Base-by-base conservation (phyloP, 2,113 vertebrate species). In the Hylia prasina region DNA sequence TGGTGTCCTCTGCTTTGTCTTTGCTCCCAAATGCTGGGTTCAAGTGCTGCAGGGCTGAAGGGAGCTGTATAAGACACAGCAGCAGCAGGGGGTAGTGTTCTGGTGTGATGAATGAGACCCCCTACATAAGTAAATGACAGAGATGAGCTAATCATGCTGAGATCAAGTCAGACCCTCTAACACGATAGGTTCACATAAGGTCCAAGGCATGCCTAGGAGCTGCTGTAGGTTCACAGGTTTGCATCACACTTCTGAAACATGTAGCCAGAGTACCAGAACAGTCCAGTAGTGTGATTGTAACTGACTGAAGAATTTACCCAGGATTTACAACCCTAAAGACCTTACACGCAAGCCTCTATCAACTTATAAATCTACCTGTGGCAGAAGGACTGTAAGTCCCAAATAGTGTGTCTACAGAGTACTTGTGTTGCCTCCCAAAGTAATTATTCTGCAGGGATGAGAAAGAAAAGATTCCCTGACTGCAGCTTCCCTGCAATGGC, bases 361-460 rank as follows among this genome's bases (percentile, higher is more conserved):
- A 2, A 39, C 10, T 63, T 71, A 78, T 78, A 84, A 89, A 89
- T 71, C 48, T 71, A 15, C 27, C 15, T 60, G 37, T 75, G 53
- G 33, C 57, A 82, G 48, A 51, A 66, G 24, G 37, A 50, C 28
- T 61, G 2, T 31, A 72, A 82, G 44, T 50, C 25, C 31, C 22
- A 54, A 7, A 18, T 6, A 63, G 4, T 18, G 42, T 8, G 5
- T 48, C 56, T 31, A 23, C 21, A 61, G 30, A 17, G 27, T 57
- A 48, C 23, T 85, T 45, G 8, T 87, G 44, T 37, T 82, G 28
- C 37, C 45, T 77, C 17, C 20, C 14, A 37, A 48, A 87, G 53
- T 65, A 66, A 73, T 84, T 88, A n/a, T 65, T 85, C 82, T 90
- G 28, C 50, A 80, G 58, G 54, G 54, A 73, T 65, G 33, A 77